These are phyloP conservation scores for Clitarchus hookeri DNA, from an alignment of 2,888 invertebrate genomes.

Conservation along the genomic window DNA sequence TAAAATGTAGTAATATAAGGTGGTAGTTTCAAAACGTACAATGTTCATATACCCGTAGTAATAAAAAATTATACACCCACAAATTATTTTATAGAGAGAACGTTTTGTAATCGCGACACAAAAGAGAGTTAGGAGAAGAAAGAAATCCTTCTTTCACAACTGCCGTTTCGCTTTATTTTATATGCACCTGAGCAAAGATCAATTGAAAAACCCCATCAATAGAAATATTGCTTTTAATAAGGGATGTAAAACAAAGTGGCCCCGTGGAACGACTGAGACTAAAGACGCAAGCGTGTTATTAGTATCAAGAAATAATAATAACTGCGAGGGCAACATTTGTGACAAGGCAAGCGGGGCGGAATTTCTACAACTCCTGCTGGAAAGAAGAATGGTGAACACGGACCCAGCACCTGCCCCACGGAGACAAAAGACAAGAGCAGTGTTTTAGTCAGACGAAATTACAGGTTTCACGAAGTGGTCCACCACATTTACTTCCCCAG, in stretches of 20 bases:
- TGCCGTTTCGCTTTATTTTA: not conserved
- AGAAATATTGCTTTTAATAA: slow-evolving; percentile 3
- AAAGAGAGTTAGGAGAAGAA: too few species aligned
- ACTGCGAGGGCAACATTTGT: not conserved
- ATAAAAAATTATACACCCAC: too few species aligned
- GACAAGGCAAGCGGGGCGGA: not conserved
- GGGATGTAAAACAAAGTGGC: not conserved
- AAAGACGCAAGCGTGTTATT: not conserved
- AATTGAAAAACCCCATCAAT: not conserved
- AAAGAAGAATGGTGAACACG: not conserved
- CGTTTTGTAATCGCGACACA: too few species aligned
- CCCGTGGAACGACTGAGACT: not conserved
- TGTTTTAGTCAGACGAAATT: not conserved
- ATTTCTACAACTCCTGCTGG: not conserved
- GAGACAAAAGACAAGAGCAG: not conserved
- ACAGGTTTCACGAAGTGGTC: not conserved
- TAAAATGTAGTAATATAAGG: too few species aligned
- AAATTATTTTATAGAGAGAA: too few species aligned
- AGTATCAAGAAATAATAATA: not conserved
- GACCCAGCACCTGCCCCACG: not conserved
- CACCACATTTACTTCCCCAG: not conserved
- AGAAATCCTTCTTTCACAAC: not conserved
- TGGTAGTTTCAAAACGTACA: too few species aligned
- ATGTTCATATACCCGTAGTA: too few species aligned
- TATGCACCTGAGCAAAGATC: not conserved